Evolutionary conservation across 2,113 vertebrate genomes (phyloP), one percentile per base, ranked within the genome.

Genomic region (Acanthochromis polyacanthus): DNA sequence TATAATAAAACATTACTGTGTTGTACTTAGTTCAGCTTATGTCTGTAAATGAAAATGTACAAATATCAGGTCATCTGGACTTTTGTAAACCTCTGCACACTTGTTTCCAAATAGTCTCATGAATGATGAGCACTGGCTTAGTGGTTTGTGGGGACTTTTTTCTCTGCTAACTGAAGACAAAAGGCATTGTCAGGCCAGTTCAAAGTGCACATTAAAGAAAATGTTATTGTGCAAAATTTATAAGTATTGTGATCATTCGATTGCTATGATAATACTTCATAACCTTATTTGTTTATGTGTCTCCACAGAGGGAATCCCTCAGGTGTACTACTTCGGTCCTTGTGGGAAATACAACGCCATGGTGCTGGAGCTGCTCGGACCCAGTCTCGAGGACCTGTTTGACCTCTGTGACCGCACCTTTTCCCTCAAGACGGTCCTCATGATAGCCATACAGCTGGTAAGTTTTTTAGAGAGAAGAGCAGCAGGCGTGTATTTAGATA

Each of bases 361-460:
- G 98, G 98, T 99, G 84, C 93, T 99, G 94, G 98, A 99, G 94
- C 95, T 99, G 87, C 95, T 99, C 0, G 97, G 97, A 52, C 97
- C 98, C 78, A 99, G 98, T 94, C 95, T 99, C 89, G 98, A 99
- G 93, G 98, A 99, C 90, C 96, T 99, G 78, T 99, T 99, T 1
- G 97, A 99, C 93, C 95, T 99, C 89, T 99, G 98, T 1, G 97
- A 99, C 89, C 96, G 98, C 77, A 97, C 97, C 60, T 99, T 99
- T 94, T 97, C 97, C 15, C 97, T 99, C 90, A 99, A 99, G 93
- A 99, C 98, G 0, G 98, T 99, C 94, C 96, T 99, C 88, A 99
- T 99, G 98, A 99, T 99, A 55, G 98, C 98, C 10, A 97, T 99
- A 93, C 98, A 99, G 94, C 94, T 99, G 97, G 97, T 99, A 92